Evolutionary conservation across 2,797 vertebrate genomes (phyloP).

Genomic region (Eutrigla gurnardus): DNA sequence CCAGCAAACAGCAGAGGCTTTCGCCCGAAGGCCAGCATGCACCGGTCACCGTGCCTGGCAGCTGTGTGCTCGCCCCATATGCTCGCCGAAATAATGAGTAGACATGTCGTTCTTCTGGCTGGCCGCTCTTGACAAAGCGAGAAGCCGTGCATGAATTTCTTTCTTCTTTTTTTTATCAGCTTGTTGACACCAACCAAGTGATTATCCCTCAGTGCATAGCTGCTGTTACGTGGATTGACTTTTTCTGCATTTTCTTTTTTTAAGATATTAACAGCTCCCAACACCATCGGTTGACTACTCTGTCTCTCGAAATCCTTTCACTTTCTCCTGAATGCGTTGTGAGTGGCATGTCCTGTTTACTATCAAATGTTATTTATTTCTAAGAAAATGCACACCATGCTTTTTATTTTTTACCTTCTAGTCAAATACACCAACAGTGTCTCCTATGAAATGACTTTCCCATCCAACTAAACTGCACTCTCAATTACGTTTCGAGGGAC

Average conservation of each 20-base stretch:
- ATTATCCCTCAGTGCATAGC: conserved; percentile 62
- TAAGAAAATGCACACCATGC: background rate
- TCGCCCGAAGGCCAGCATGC: conserved; percentile 43
- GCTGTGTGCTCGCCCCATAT: conserved; percentile 72
- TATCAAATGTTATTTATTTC: background rate
- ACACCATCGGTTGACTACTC: background rate
- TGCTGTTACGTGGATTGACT: conserved; percentile 48
- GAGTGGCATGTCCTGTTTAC: background rate
- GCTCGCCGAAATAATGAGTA: conserved; percentile 75
- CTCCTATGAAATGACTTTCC: background rate
- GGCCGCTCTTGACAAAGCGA: conserved; percentile 65
- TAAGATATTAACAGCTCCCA: conserved; percentile 20
- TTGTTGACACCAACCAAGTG: conserved; percentile 71
- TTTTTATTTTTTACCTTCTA: background rate
- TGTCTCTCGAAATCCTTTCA: too few relatives aligned
- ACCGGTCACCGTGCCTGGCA: conserved; percentile 56
- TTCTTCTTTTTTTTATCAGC: conserved; percentile 58
- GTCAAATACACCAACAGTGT: background rate
- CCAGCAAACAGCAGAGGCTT: conserved; percentile 26
- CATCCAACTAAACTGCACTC: background rate
- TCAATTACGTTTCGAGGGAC: background rate
- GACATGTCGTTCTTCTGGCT: conserved; percentile 66
- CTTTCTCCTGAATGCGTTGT: background rate
- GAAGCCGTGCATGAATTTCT: conserved; percentile 68
- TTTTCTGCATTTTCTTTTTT: conserved; percentile 18